Conservation (phyloP, 2,888 invertebrate genomes). For the Orthosia gracilis region DNA sequence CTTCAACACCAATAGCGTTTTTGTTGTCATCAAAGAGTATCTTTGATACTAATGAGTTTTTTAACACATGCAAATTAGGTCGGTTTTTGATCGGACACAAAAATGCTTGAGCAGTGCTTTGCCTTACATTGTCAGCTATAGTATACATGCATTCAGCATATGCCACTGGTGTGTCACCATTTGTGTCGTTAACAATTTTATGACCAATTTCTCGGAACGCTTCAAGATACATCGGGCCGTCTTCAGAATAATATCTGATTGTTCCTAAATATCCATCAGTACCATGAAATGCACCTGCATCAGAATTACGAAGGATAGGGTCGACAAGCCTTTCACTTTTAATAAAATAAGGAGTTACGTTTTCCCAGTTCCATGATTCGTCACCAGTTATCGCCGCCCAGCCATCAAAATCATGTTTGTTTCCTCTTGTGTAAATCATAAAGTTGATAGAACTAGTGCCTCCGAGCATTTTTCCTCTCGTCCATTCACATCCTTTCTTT, state of each 20-base stretch:
- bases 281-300: constrained; percentile 72
- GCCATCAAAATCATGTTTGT: constrained; percentile 76
- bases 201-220: constrained; percentile 85
- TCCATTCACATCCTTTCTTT: constrained; percentile 43
- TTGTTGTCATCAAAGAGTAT: constrained; percentile 86
- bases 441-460: constrained; percentile 89
- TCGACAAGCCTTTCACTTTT: constrained; percentile 84
- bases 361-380: constrained; percentile 88
- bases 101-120: constrained; percentile 88
- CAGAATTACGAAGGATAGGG: constrained; percentile 46
- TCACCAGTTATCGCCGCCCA: constrained; percentile 87
- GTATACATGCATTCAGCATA: constrained; percentile 84
- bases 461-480: constrained; percentile 91
- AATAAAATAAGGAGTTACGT: constrained; percentile 84
- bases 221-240: constrained; percentile 66
- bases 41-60: constrained; percentile 85
- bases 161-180: constrained; percentile 82
- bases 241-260: constrained; percentile 65
- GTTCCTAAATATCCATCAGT: constrained; percentile 81
- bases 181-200: constrained; percentile 73
- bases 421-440: constrained; percentile 88
- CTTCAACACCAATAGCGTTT: constrained; percentile 84
- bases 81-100: constrained; percentile 74
- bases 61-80: constrained; percentile 78
- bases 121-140: constrained; percentile 82